Base-by-base conservation (phyloP, 2,113 vertebrate genomes). In the Pterocles gutturalis region DNA sequence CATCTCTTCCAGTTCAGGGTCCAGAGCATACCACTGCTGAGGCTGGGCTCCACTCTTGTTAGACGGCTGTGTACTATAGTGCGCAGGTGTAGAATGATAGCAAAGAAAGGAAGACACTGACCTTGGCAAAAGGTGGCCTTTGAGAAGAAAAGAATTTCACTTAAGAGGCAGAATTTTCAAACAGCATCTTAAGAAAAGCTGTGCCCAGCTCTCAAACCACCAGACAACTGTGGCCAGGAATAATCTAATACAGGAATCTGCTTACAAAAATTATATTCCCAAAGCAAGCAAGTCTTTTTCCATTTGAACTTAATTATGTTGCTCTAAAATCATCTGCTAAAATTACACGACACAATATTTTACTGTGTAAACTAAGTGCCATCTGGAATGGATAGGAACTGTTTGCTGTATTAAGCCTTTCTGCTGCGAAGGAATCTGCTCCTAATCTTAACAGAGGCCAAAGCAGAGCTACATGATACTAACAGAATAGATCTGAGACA, bases 1-100 rank as follows among this genome's bases (percentile, higher is more conserved):
- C 51, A 98, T 89, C 65, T 99, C 99, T 15, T 99, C 99, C 73
- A 99, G 97, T 25, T 99, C 99, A 4, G 98, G 97, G 51, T 98
- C 98, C 24, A 99, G 89, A 4, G 88, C 92, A 19, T 96, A 92
- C 98, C 98, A 98, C 49, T 64, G 98, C 66, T 97, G 96, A 17
- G 98, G 95, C 1, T 98, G 98, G 9, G 96, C 81, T 26, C 93
- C 97, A 2, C 83, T 97, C 24, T 97, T 98, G 96, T 94, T 97
- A 9, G 98, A 86, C 1, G 98, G 96, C 31, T 93, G 98, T 0
- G 98, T 98, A 70, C 98, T 97, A 55, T 98, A 99, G 54, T 10
- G 43, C 1, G 34, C 89, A 6, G 87, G 31, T 2, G 31, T 13
- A 3, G 88, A 91, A 2, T 14, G 84, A 53, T 17, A 83, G 90